Conservation (phyloP, 2,797 vertebrate genomes). For the Botia almorhae region DNA sequence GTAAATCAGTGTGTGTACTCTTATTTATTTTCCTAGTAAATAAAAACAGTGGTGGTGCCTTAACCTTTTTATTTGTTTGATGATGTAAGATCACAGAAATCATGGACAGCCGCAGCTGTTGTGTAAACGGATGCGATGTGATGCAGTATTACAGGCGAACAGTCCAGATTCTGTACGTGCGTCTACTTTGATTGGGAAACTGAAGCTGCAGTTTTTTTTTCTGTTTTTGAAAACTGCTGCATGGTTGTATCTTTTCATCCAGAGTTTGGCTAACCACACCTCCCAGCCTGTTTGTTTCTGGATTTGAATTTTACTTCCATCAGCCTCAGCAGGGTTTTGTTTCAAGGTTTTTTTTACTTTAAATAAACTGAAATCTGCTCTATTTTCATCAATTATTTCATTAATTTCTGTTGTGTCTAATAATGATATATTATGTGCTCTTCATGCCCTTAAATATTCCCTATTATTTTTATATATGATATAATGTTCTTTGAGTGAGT, state of each 20-base stretch:
- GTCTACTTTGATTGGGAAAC: neutral
- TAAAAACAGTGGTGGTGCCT: slow-evolving; percentile 89
- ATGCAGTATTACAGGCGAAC: slow-evolving; percentile 70
- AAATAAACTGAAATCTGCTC: no score
- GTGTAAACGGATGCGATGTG: slow-evolving; percentile 76
- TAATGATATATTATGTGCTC: no score
- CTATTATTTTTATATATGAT: no score
- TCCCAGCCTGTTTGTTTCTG: neutral
- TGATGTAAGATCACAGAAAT: slow-evolving; percentile 67
- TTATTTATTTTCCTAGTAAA: slow-evolving; percentile 80
- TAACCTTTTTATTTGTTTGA: slow-evolving; percentile 83
- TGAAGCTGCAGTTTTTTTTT: neutral
- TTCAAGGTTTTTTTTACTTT: no score
- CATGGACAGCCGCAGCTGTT: neutral
- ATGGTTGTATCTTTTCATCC: neutral
- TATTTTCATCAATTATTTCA: no score
- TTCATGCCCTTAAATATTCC: no score
- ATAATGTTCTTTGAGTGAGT: no score
- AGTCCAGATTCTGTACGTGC: neutral
- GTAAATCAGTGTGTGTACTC: slow-evolving; percentile 75
- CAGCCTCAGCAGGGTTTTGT: slow-evolving; percentile 66
- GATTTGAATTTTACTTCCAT: slow-evolving; percentile 10
- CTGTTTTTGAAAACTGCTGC: slow-evolving; percentile 49
- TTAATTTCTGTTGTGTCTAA: no score
- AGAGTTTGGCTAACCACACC: slow-evolving; percentile 3